Base-by-base conservation (phyloP, 2,888 invertebrate genomes). In the Pogonocherus hispidulus region DNA sequence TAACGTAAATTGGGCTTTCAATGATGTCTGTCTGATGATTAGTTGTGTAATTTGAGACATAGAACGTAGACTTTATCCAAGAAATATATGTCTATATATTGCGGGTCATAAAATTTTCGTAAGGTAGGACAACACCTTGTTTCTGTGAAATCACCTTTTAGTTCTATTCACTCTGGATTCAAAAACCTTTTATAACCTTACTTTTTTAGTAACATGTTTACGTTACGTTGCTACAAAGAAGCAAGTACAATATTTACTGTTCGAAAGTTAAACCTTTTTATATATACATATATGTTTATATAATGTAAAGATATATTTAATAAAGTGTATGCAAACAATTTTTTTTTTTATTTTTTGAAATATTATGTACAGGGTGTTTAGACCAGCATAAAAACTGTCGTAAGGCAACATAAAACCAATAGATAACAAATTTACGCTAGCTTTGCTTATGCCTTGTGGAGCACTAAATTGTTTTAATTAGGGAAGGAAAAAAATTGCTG, bases 1-100 rank as follows among this genome's bases (percentile, higher is more conserved):
- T 75, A 74, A 78, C 73, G 73, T 74, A 77, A 78, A 63, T 73
- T 78, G 77, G 79, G 78, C 78, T 78, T 79, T 79, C 76, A 78
- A 62, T 76, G 46, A 67, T 77, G 74, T 77, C 77, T 76, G 74
- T 79, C 78, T 78, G 76, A n/a, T n/a, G n/a, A 75, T 77, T 78
- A 80, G 75, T 71, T 72, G 14, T 67, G 46, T 67, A 62, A 46
- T 56, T 20, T 20, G 23, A 62, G 16, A 54, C 49, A 62, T 63
- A 59, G 49, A 37, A 22, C 22, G 37, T 62, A 62, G 60, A 62
- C 60, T 59, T 59, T 62, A 51, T 51, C 51, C 37, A 51, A 59
- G 32, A 59, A 57, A 46, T 44, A 20, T 23, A 27, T 37, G 16
- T 41, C 3, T 20, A 22, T 41, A 56, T 41, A 22, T 62, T 37